These are phyloP conservation scores for Felis catus DNA, from an alignment of 2,113 vertebrate genomes.

Conservation along the genomic window DNA sequence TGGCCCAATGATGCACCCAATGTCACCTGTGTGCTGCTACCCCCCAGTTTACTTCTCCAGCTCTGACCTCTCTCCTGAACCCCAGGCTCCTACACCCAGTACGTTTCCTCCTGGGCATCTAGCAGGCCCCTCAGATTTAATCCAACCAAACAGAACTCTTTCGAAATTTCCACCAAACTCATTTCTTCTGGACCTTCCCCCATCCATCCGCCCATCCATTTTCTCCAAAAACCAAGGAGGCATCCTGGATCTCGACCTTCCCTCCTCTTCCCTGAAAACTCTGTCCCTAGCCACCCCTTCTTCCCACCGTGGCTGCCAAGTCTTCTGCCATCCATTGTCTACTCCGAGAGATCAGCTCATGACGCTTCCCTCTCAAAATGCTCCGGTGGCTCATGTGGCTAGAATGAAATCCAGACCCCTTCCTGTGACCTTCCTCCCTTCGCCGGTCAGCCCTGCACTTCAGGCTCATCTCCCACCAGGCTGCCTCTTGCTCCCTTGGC, in stretches of 20 bases:
- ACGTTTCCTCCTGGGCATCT: neutral
- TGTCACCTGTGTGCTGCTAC: rapidly evolving
- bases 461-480: neutral
- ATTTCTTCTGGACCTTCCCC: neutral
- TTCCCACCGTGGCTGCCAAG: rapidly evolving
- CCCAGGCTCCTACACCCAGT: neutral
- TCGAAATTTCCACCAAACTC: too few species aligned
- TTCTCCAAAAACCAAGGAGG: neutral
- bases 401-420: neutral
- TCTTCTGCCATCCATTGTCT: neutral
- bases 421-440: rapidly evolving
- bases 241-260: too few species aligned
- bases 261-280: neutral
- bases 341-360: rapidly evolving
- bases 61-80: neutral
- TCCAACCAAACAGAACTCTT: neutral
- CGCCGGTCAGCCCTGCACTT: neutral
- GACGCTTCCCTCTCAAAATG: neutral
- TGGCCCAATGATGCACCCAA: rapidly evolving
- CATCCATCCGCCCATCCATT: rapidly evolving
- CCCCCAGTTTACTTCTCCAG: neutral
- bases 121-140: too few species aligned
- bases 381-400: neutral
- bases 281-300: rapidly evolving
- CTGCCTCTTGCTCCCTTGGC: too few species aligned